Evolutionary conservation across 1,140 invertebrate species (phyloP), one percentile per base, ranked within the genome.

Genomic region (Drosophila carrolli): DNA sequence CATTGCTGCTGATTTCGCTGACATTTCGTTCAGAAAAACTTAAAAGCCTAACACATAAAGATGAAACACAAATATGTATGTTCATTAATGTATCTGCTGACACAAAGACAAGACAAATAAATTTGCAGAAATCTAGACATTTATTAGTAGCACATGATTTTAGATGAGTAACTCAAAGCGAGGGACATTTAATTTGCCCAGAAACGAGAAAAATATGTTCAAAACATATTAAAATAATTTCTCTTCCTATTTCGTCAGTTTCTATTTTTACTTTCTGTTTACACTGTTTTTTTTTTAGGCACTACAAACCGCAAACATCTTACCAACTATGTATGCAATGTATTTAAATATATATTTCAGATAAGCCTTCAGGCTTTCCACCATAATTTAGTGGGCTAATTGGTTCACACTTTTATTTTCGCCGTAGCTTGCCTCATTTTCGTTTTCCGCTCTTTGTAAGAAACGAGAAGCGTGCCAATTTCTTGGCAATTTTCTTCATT

Each of bases 401-500:
- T 88, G 84, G 84, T 63, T 88, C 79, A 83, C 83, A 88, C 72
- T 48, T 65, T 61, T 56, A 53, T 67, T 78, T 63, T 38, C 41
- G 11, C 38, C 46, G 60, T 68, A 68, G 53, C 55, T 76, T 78
- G 59, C 51, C 63, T 58, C 32, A 38, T 27, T 68, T 63, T 23
- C 53, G 27, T 44, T 40, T 43, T 75, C 44, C 23, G 14, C 14
- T 16, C 16, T 44, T 55, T 57, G 43, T 47, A 46, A 53, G 65
- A 73, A 79, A 73, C 62, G 53, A 89, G 84, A 88, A 89, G 83
- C 83, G 83, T 88, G 83, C 83, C 83, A 88, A 88, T 89, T 85
- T 85, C 81, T 83, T 76, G 76, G 75, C 81, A 75, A 79, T 72
- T 71, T 75, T 85, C 73, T 58, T 47, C 10, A 48, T 65, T 86